phyloP scores from a whole-genome alignment of 2,888 invertebrate species.

The Sphinx pinastri region DNA sequence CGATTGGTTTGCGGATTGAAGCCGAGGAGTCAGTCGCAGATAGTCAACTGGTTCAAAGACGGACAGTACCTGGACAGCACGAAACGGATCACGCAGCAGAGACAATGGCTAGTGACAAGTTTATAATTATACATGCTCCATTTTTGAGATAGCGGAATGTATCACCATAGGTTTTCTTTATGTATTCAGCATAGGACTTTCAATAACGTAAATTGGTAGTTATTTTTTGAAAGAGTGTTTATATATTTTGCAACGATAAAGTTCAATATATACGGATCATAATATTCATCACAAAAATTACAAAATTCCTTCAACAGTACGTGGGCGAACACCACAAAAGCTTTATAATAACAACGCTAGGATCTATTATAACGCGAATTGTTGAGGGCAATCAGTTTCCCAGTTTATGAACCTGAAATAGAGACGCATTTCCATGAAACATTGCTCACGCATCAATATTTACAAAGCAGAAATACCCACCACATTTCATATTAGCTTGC shows the following conservation, averaged over 20 bases:
- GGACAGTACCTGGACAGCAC: constrained; percentile 59
- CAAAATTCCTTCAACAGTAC: neutral
- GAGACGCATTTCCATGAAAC: constrained; percentile 29
- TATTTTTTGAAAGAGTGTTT: no score
- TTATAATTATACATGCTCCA: no score
- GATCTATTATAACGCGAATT: neutral
- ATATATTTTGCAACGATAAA: no score
- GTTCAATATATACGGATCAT: no score
- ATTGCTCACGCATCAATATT: constrained; percentile 34
- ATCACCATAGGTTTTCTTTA: no score
- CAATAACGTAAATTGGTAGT: neutral
- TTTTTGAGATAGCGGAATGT: no score
- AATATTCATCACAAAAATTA: no score
- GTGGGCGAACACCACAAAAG: neutral
- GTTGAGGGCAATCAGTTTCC: constrained; percentile 26
- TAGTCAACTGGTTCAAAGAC: constrained; percentile 72
- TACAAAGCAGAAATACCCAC: constrained; percentile 44
- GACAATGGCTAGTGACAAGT: constrained; percentile 58
- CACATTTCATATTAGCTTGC: constrained; percentile 49
- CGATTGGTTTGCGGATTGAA: constrained; percentile 68
- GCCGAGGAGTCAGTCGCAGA: constrained; percentile 49
- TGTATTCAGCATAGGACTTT: neutral
- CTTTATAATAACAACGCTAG: neutral
- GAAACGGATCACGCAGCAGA: constrained; percentile 56
- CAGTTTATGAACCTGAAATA: constrained; percentile 30